phyloP scores from a whole-genome alignment of 2,888 invertebrate genomes.

The Parelbella ahira region DNA sequence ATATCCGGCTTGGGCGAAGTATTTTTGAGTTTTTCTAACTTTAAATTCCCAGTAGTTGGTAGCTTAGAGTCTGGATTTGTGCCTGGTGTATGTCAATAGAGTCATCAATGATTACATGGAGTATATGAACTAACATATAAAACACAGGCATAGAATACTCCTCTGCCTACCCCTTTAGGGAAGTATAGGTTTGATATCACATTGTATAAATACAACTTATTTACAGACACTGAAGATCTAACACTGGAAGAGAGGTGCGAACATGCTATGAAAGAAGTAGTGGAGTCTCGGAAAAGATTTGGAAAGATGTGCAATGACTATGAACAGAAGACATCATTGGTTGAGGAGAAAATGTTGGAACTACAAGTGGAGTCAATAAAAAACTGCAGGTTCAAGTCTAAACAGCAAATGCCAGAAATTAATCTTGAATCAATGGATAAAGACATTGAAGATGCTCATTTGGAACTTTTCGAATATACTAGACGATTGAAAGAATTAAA shows the following conservation, averaged over 20 bases:
- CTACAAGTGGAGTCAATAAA: slow-evolving; percentile 52
- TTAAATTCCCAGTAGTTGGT: too few relatives aligned
- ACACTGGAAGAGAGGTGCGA: slow-evolving; percentile 58
- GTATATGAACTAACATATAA: too few relatives aligned
- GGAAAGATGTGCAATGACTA: slow-evolving; percentile 62
- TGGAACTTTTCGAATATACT: slow-evolving; percentile 43
- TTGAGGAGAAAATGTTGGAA: slow-evolving; percentile 61
- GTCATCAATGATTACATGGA: too few relatives aligned
- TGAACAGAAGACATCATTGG: slow-evolving; percentile 48
- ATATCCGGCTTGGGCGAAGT: too few relatives aligned
- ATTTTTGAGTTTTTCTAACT: too few relatives aligned
- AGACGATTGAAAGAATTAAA: slow-evolving; percentile 41
- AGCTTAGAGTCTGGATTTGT: too few relatives aligned
- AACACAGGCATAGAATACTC: too few relatives aligned
- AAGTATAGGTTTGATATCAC: too few relatives aligned
- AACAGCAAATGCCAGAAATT: slow-evolving; percentile 39
- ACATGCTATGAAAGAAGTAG: slow-evolving; percentile 64
- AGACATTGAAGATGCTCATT: slow-evolving; percentile 49
- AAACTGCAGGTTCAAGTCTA: slow-evolving; percentile 51
- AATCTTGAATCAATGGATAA: slow-evolving; percentile 39
- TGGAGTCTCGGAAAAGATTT: slow-evolving; percentile 67
- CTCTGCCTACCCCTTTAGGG: too few relatives aligned
- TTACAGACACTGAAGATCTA: slow-evolving; percentile 44
- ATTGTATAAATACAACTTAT: too few relatives aligned
- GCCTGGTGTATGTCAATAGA: too few relatives aligned